Evolutionary conservation across 1,140 invertebrate genomes (phyloP).

Genomic region (Hyles euphorbiae): DNA sequence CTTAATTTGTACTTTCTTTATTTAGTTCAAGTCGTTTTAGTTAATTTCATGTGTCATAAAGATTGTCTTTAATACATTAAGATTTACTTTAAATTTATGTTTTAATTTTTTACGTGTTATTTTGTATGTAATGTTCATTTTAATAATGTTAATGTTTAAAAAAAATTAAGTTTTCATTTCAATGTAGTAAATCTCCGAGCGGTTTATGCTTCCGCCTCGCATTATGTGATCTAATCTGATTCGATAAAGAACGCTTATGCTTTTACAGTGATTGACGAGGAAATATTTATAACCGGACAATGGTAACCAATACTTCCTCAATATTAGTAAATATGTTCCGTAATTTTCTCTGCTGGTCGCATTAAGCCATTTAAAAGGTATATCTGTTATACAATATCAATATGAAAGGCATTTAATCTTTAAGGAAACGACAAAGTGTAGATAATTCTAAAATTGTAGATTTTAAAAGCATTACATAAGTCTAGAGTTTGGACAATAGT

Average conservation of each 20-base stretch:
- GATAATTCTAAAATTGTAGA: no score
- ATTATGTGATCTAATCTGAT: no score
- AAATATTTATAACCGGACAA: slow-evolving; percentile 10
- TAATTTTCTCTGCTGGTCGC: slow-evolving; percentile 7
- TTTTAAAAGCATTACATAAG: no score
- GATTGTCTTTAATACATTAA: background rate
- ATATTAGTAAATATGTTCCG: slow-evolving; percentile 10
- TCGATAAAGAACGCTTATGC: no score
- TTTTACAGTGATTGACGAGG: slow-evolving; percentile 9
- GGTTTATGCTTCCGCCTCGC: no score
- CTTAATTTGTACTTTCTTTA: slow-evolving; percentile 26
- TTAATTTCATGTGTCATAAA: background rate
- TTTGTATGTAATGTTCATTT: background rate
- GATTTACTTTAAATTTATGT: background rate
- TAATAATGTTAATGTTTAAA: background rate
- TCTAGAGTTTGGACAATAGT: no score
- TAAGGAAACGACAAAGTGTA: no score
- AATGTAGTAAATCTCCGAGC: no score
- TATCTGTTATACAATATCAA: no score
- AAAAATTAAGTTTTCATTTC: no score
- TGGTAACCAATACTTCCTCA: slow-evolving; percentile 14
- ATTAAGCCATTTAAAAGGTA: no score
- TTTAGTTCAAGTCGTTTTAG: background rate
- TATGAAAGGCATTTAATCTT: no score
- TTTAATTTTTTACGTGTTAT: background rate